These are phyloP conservation scores for Scortum barcoo DNA, from an alignment of 2,113 vertebrate species.

Conservation along the genomic window DNA sequence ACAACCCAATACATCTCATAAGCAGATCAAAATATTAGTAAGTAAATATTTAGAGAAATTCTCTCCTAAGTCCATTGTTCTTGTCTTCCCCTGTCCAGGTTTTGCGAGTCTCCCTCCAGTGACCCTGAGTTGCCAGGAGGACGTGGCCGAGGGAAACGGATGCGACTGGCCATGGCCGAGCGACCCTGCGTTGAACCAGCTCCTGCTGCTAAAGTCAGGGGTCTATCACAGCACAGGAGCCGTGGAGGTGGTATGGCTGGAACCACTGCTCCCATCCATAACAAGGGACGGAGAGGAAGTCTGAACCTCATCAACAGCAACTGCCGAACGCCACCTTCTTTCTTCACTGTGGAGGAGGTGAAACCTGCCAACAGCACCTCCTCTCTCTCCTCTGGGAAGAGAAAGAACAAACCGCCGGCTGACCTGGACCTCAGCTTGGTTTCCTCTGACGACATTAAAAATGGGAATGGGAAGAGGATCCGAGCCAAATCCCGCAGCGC, in stretches of 20 bases:
- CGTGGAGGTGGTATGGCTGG: constrained; percentile 89
- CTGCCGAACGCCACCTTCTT: constrained; percentile 89
- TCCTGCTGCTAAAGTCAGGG: constrained; percentile 90
- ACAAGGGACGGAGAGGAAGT: constrained; percentile 93
- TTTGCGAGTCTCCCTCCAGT: constrained; percentile 97
- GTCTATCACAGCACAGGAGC: constrained; percentile 91
- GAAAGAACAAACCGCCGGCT: constrained; percentile 93
- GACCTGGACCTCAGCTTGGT: constrained; percentile 94
- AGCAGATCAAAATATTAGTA: background rate
- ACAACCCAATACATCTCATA: background rate
- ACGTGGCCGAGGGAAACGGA: constrained; percentile 94
- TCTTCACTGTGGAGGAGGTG: constrained; percentile 92
- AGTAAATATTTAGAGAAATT: background rate
- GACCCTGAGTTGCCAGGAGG: constrained; percentile 95
- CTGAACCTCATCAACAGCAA: constrained; percentile 92
- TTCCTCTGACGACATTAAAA: constrained; percentile 90
- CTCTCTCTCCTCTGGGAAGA: constrained; percentile 89
- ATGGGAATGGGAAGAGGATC: constrained; percentile 93
- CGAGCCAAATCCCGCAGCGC: constrained; percentile 96
- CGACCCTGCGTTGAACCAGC: constrained; percentile 86
- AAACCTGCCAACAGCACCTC: constrained; percentile 84
- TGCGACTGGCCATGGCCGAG: constrained; percentile 87
- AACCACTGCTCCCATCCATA: constrained; percentile 77
- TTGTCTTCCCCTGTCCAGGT: constrained; percentile 82
- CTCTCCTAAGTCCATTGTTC: background rate